Conservation (phyloP, 2,797 vertebrate genomes). For the Decapterus maruadsi region DNA sequence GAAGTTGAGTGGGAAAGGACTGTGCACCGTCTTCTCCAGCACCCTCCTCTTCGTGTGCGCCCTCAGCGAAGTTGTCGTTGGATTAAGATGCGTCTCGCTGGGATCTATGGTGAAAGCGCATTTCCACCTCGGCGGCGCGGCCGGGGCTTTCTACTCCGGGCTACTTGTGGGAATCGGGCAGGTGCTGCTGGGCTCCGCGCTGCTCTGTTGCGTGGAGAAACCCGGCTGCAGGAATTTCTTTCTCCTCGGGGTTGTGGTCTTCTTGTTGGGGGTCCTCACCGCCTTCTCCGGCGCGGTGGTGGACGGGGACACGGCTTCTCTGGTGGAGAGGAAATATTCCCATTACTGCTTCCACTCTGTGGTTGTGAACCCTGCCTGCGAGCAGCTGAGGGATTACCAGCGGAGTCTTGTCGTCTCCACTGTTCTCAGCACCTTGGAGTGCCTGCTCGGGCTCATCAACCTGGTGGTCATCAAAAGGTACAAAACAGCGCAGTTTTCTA, state of each 20-base stretch:
- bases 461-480: conserved; percentile 92
- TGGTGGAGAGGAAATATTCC: conserved; percentile 94
- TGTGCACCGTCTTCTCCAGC: conserved; percentile 95
- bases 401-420: conserved; percentile 92
- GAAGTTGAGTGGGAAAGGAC: conserved; percentile 97
- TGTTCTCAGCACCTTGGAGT: conserved; percentile 94
- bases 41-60: conserved; percentile 95
- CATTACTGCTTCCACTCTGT: conserved; percentile 90
- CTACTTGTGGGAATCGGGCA: conserved; percentile 92
- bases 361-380: conserved; percentile 85
- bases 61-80: conserved; percentile 93
- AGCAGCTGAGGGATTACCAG: conserved; percentile 93
- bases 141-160: conserved; percentile 96
- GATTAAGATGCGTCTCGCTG: conserved; percentile 93
- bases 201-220: conserved; percentile 91
- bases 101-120: conserved; percentile 92
- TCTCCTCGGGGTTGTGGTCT: conserved; percentile 92
- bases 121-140: conserved; percentile 92
- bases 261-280: conserved; percentile 94
- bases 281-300: conserved; percentile 97
- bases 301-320: conserved; percentile 95
- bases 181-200: conserved; percentile 89
- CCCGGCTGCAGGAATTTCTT: conserved; percentile 93
- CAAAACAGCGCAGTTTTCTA: conserved; percentile 88
- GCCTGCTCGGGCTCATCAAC: conserved; percentile 92